Evolutionary conservation across 1,140 invertebrate genomes (phyloP), one percentile per base, ranked within the genome.

Genomic region (Phenacoccus solenopsis): DNA sequence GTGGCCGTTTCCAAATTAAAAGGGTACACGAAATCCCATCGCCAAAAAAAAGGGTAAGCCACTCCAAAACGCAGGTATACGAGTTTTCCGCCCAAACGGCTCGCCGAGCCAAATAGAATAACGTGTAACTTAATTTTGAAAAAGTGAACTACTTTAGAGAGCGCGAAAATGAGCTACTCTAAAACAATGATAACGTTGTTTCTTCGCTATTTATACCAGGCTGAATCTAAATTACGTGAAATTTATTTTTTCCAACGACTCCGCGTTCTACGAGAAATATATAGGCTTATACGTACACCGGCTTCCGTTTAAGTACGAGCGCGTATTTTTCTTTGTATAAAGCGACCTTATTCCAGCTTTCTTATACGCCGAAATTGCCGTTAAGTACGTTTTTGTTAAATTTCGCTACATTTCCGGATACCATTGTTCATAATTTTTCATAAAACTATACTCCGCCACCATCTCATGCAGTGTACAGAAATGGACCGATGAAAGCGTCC

Each of bases 341-440:
- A 49, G 16, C 38, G 13, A 49, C 38, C 16, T 4, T 49, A 16
- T 49, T 49, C 5, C 2, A 49, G 38, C 38, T 16, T 32, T 32
- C 30, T 32, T 32, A 32, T 2, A n/a, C n/a, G n/a, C 12, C 38
- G 38, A 49, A 49, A 49, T 49, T 49, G 38, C 38, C 38, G 38
- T 49, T 49, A 49, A 49, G 38, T 49, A 49, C 38, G 38, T 49
- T 49, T 49, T 49, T 49, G 38, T 49, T 49, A 49, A 49, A 49
- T 49, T 49, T 49, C 38, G 20, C 38, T 16, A 16, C 38, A n/a
- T 49, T 49, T 49, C 38, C 38, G 38, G 38, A 9, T 49, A 49
- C 38, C 38, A 49, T 49, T 49, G 38, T 49, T 49, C 38, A 49
- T 5, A n/a, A n/a, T n/a, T n/a, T n/a, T n/a, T n/a, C n/a, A n/a